These are phyloP conservation scores for Florisuga fusca DNA, from an alignment of 2,797 vertebrate species.

Conservation along the genomic window DNA sequence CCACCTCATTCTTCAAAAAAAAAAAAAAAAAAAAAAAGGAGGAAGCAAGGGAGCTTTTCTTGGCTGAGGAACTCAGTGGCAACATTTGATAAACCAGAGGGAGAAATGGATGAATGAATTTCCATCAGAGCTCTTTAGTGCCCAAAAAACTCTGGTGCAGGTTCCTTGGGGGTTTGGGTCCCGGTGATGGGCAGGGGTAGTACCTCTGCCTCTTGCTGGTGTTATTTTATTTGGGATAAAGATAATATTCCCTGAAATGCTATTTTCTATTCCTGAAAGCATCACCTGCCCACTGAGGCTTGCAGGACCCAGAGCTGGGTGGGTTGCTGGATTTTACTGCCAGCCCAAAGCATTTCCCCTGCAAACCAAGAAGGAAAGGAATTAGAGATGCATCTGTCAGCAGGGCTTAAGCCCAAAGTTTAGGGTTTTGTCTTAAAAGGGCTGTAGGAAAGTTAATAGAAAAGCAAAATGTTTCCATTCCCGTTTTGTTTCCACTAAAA, in stretches of 20 bases:
- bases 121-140: background rate
- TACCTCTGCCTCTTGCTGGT: background rate
- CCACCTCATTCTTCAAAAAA: background rate
- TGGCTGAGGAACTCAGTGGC: background rate
- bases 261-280: rapidly evolving
- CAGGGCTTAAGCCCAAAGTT: background rate
- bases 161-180: background rate
- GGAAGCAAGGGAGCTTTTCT: background rate
- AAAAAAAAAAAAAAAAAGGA: background rate
- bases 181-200: rapidly evolving
- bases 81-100: background rate
- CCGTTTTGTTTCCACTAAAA: background rate
- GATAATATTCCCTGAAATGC: background rate
- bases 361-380: background rate
- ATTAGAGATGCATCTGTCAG: background rate
- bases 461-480: slow-evolving; percentile 14
- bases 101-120: background rate
- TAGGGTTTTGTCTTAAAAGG: background rate
- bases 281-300: background rate
- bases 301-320: rapidly evolving
- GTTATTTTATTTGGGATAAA: rapidly evolving
- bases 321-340: background rate
- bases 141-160: rapidly evolving
- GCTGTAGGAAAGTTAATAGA: background rate
- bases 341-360: background rate